Evolutionary conservation across 2,888 invertebrate species (phyloP), one percentile per base, ranked within the genome.

Genomic region (Cyrtodaria siliqua): DNA sequence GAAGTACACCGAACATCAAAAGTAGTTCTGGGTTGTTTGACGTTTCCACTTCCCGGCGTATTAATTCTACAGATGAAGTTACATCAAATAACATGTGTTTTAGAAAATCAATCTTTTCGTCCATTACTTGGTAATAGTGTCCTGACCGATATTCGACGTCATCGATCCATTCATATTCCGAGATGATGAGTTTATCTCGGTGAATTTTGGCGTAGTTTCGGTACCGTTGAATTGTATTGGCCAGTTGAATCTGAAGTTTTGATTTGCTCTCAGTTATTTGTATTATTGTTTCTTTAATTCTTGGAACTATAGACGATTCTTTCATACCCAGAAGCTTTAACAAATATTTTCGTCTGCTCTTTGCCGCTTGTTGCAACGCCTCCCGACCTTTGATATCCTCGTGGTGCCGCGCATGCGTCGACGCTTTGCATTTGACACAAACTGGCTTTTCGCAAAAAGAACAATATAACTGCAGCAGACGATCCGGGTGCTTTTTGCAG

Each of bases 371-470:
- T 1, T 50, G 29, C 27, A 79, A 29, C 2, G 68, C 74, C 1
- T 55, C 59, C 0, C 59, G 23, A 9, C 72, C 72, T 75, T 75
- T 79, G 23, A 79, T 56, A 2, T 79, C 75, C 9, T 68, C 29
- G 20, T 62, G 24, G 18, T 79, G 79, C 0, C 72, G 69, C 64
- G 61, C 71, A 75, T 79, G 79, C 61, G 64, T 63, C 20, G 72
- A 67, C 14, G 52, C 14, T 27, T 75, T 79, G 38, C 79, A 79
- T 60, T 61, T 63, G 12, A 71, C 69, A 27, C 79, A 75, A 2
- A 79, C 64, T 4, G 79, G 79, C 49, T 68, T 75, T 18, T 72
- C 66, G 20, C 79, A 79, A 29, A 75, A 75, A 3, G 61, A 24
- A 42, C 79, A 79, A 60, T 79, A 79, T 0, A 75, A 49, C 23